Evolutionary conservation across 1,140 invertebrate genomes (phyloP).

Genomic region (Uloborus diversus): DNA sequence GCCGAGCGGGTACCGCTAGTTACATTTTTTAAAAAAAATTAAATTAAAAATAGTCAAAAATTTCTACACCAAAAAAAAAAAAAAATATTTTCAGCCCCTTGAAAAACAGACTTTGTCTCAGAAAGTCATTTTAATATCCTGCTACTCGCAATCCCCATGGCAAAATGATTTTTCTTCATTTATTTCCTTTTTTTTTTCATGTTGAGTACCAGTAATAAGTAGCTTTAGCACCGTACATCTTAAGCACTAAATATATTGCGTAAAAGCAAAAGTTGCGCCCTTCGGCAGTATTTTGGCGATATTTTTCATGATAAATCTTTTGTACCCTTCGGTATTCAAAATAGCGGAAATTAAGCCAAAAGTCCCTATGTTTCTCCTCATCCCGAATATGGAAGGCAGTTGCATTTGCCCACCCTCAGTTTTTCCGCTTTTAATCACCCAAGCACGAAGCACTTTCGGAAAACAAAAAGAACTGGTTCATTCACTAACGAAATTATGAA

Average conservation of each 20-base stretch:
- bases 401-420: background rate
- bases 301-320: conserved; percentile 1
- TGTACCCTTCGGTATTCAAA: background rate
- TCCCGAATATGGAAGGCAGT: background rate
- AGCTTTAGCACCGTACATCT: no score
- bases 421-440: background rate
- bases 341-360: conserved; percentile 6
- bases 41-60: no score
- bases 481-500: conserved; percentile 35
- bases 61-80: no score
- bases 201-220: no score
- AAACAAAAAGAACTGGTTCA: conserved; percentile 14
- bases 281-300: conserved; percentile 4
- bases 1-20: no score
- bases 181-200: no score
- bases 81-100: no score
- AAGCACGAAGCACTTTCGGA: conserved; percentile 11
- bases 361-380: background rate
- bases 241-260: background rate
- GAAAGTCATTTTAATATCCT: no score
- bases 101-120: no score
- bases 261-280: background rate
- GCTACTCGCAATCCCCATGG: no score
- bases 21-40: no score
- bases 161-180: no score